Evolutionary conservation across 1,140 invertebrate species (phyloP), one percentile per base, ranked within the genome.

Genomic region (honey bee (Apis mellifera)): DNA sequence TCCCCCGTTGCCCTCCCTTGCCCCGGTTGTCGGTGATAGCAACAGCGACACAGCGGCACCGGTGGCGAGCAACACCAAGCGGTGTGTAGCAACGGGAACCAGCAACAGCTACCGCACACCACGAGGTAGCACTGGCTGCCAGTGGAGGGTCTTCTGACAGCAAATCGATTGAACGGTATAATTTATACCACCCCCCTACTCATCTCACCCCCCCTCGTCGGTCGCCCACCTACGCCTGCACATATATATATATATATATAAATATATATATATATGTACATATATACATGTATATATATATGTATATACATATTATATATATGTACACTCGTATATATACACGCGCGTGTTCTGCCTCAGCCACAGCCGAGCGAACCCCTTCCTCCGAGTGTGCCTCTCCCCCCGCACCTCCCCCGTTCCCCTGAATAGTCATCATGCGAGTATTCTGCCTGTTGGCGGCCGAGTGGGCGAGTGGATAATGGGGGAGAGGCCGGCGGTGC

Each of bases 151-250:
- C 92, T 92, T 91, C 90, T 94, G 93, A 94, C 93, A 93, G 92
- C 86, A 94, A 94, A 94, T 94, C 93, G 93, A 94, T 94, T 89
- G 93, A 93, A 94, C 92, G 92, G 92, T 94, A 94, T 94, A 94
- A 94, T 94, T 94, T 93, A 94, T 94, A 94, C 93, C 93, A 93
- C 92, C 92, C 92, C 32, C 90, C 91, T 89, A 84, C 84, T 89
- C 79, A 79, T 86, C 83, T 81, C 79, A 60, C 85, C 88, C 81
- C 86, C 32, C 32, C 32, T 32, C 32, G 32, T 84, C 84, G 83
- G 88, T 55, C 83, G 86, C 87, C 83, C 86, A 87, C 79, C 83
- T 85, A 87, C 85, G 83, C 83, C 77, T 69, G 62, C 77, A 83
- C 72, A 82, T 76, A 74, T 66, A 66, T 70, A 42, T 7, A 42